phyloP scores from a whole-genome alignment of 2,888 invertebrate genomes.

The Plebejus argus region DNA sequence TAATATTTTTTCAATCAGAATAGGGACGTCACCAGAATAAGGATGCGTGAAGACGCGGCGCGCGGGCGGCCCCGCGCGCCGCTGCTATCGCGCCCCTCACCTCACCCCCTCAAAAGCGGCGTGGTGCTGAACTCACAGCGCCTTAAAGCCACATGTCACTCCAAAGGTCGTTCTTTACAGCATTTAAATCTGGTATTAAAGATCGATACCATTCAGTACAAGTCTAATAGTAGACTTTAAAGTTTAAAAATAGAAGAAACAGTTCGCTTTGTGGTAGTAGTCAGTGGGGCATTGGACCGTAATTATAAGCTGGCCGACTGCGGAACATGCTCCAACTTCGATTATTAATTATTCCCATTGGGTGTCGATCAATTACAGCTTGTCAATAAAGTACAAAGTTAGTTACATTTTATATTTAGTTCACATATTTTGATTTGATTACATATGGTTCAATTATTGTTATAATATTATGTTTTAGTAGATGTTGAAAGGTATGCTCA shows the following conservation, averaged over 20 bases:
- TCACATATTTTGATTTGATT: background rate
- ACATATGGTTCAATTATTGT: background rate
- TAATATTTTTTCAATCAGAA: too few species aligned
- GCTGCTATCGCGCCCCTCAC: too few species aligned
- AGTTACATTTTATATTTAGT: background rate
- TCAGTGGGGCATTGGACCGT: background rate
- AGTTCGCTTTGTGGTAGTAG: background rate
- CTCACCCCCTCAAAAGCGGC: too few species aligned
- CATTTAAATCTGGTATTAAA: background rate
- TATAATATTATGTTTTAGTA: background rate
- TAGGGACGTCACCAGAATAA: too few species aligned
- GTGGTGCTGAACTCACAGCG: too few species aligned
- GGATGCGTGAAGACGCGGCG: too few species aligned
- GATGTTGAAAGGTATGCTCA: too few species aligned
- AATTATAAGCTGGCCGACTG: constrained; percentile 3
- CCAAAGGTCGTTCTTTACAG: too few species aligned
- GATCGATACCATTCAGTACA: background rate
- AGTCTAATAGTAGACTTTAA: constrained; percentile 1
- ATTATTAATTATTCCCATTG: constrained; percentile 28
- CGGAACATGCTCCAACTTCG: background rate
- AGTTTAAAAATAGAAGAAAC: constrained; percentile 9
- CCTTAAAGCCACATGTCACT: too few species aligned
- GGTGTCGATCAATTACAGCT: constrained; percentile 12
- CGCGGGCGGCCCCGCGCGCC: too few species aligned
- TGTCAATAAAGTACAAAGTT: constrained; percentile 16